These are phyloP conservation scores for Enteromius anoplus DNA, from an alignment of 2,797 vertebrate genomes.

Conservation along the genomic window DNA sequence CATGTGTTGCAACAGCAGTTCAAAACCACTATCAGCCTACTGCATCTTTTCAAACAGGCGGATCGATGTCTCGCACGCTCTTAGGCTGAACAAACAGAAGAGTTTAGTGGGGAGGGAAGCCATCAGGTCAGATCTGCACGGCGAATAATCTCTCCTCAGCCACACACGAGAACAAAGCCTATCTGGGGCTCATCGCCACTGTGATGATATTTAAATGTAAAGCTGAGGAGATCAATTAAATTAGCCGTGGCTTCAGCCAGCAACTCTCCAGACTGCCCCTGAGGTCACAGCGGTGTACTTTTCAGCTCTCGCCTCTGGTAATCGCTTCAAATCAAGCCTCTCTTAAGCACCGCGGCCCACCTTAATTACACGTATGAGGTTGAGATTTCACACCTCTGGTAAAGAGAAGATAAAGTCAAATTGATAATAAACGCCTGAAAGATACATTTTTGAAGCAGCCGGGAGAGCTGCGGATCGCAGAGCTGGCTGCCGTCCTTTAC, in stretches of 20 bases:
- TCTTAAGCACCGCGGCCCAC: constrained; percentile 66
- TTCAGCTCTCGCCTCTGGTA: constrained; percentile 66
- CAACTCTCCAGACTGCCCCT: constrained; percentile 62
- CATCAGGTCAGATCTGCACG: constrained; percentile 51
- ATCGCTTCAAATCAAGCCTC: constrained; percentile 67
- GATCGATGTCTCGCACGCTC: constrained; percentile 10
- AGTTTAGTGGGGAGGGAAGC: constrained; percentile 32
- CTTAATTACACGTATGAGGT: constrained; percentile 74
- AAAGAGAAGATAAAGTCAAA: constrained; percentile 68
- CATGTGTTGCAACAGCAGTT: constrained; percentile 18
- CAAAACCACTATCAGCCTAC: constrained; percentile 18
- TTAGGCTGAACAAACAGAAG: constrained; percentile 51
- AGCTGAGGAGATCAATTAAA: constrained; percentile 63
- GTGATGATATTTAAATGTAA: constrained; percentile 59
- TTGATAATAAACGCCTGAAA: constrained; percentile 62
- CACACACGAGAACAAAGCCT: constrained; percentile 39
- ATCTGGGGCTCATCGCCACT: constrained; percentile 49
- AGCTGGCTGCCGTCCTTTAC: constrained; percentile 30
- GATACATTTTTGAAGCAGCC: constrained; percentile 56
- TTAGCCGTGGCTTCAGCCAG: constrained; percentile 55
- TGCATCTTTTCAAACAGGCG: constrained; percentile 35
- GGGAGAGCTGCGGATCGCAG: constrained; percentile 19
- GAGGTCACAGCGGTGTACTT: constrained; percentile 73
- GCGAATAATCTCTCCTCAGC: constrained; percentile 43
- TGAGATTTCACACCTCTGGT: constrained; percentile 72